A percentile compares a stretch with the other conserved stretches of the same genome.
These are phyloP conservation scores for Drosophila colorata DNA, from an alignment of 2,888 invertebrate genomes.

Conservation along the genomic window DNA sequence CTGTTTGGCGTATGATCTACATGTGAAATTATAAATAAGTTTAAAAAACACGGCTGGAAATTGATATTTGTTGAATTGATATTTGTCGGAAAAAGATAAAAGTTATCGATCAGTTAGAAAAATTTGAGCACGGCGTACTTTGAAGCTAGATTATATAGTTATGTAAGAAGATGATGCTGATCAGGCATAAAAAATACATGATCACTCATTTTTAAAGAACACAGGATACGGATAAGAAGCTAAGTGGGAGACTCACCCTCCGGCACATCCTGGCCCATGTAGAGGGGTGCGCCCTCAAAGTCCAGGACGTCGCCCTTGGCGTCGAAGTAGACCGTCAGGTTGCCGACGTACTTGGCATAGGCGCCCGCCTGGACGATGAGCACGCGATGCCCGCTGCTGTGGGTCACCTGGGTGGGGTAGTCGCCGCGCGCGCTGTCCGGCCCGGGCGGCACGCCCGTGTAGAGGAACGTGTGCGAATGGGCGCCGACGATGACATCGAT, in stretches of 20 bases:
- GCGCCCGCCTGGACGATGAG: constrained; percentile 90
- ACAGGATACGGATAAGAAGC: no score
- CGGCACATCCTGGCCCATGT: constrained; percentile 87
- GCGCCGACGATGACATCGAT: constrained; percentile 94
- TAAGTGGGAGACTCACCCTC: constrained; percentile 86
- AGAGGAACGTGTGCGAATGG: constrained; percentile 93
- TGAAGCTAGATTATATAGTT: no score
- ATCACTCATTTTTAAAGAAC: no score
- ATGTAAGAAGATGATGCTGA: no score
- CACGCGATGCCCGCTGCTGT: constrained; percentile 85
- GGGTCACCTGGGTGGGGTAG: constrained; percentile 90
- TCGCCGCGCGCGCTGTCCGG: constrained; percentile 87
- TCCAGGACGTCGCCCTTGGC: constrained; percentile 88
- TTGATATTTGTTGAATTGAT: constrained; percentile 6
- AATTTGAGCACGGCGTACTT: no score
- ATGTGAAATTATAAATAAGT: no score
- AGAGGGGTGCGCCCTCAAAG: constrained; percentile 91
- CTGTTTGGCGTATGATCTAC: no score
- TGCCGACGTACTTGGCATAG: constrained; percentile 92
- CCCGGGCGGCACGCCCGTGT: constrained; percentile 87
- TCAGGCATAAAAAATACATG: neutral
- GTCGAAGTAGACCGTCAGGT: constrained; percentile 90
- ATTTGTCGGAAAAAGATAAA: neutral
- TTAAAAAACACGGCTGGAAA: neutral
- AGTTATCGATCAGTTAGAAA: neutral